Base-by-base conservation (phyloP, 2,113 vertebrate species). In the Gobio gobio region DNA sequence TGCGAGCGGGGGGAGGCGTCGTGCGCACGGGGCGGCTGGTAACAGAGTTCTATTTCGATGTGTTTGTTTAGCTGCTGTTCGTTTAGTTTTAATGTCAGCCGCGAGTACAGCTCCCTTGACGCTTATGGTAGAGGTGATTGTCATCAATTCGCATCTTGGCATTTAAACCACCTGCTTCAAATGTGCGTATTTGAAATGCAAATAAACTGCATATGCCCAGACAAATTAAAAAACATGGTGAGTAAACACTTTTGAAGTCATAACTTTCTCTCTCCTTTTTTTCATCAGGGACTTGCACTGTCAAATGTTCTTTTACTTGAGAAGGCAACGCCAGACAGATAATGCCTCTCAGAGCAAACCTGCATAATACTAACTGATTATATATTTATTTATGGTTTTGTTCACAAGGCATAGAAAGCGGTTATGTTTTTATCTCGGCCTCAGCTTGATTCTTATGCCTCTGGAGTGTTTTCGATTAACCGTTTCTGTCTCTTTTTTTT, bases 161-260 rank as follows among this genome's bases (percentile, higher is more conserved):
- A 95, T 95, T 95, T 95, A 94, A 91, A 94, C 93, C 91, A 91
- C 90, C 91, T 91, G 93, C 91, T 94, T 94, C 91, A 93, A 94
- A 94, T 93, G 93, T 76, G 91, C 91, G 86, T 87, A 94, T 95
- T 95, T 95, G 94, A 95, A 95, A 95, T 95, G 95, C 95, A 94
- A 95, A 95, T 95, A 91, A 88, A 91, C 90, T 86, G 92, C 88
- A 89, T 93, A 90, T 90, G 92, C 87, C 90, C 91, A 91, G 92
- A 92, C 91, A 94, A 94, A 94, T 94, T 92, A 94, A 94, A 88
- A 89, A 90, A 91, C 83, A 89, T 63, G 68, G 86, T 64, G 85
- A 88, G 89, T 90, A 90, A 90, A 91, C 88, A 91, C 92, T 90
- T 93, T 92, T 92, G 89, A 93, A 91, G 90, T 92, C 87, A 87